Percentiles rank a stretch among this genome's conserved stretches.
These are phyloP conservation scores for Phyllotis vaccarum DNA, from an alignment of 2,797 vertebrate genomes.

Conservation along the genomic window DNA sequence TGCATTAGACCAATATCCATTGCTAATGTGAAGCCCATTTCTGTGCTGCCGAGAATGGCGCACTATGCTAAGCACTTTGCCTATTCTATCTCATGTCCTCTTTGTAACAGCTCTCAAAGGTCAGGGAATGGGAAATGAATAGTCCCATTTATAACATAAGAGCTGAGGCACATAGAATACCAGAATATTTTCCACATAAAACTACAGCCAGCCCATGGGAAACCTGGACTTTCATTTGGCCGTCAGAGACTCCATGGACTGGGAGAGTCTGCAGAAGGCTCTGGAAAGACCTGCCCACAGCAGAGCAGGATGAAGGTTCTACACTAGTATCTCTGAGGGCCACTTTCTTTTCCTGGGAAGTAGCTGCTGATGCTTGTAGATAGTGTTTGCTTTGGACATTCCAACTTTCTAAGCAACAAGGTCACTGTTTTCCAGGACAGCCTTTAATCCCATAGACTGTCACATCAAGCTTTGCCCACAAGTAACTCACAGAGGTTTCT, in stretches of 20 bases:
- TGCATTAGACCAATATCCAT: rapidly evolving
- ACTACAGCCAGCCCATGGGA: neutral
- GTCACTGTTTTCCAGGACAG: too few species aligned
- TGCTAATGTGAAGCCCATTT: neutral
- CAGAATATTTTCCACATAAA: neutral
- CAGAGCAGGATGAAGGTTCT: too few species aligned
- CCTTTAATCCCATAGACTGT: neutral
- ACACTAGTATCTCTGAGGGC: rapidly evolving
- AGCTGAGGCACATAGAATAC: neutral
- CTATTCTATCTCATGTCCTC: neutral
- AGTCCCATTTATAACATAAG: neutral
- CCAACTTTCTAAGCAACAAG: neutral
- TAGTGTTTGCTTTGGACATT: neutral
- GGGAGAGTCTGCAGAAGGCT: rapidly evolving
- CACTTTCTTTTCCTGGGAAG: neutral
- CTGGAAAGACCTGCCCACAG: neutral
- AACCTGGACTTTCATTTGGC: neutral
- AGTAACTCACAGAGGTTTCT: neutral
- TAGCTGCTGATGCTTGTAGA: neutral
- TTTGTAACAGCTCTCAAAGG: neutral
- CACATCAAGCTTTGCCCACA: neutral
- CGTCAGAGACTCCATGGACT: neutral
- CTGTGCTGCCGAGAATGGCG: neutral
- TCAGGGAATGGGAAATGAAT: rapidly evolving
- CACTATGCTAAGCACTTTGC: neutral